Percentiles rank a stretch among this genome's conserved stretches.
These are phyloP conservation scores for Leptinotarsa tumamoca DNA, from an alignment of 2,888 invertebrate species.

Conservation along the genomic window DNA sequence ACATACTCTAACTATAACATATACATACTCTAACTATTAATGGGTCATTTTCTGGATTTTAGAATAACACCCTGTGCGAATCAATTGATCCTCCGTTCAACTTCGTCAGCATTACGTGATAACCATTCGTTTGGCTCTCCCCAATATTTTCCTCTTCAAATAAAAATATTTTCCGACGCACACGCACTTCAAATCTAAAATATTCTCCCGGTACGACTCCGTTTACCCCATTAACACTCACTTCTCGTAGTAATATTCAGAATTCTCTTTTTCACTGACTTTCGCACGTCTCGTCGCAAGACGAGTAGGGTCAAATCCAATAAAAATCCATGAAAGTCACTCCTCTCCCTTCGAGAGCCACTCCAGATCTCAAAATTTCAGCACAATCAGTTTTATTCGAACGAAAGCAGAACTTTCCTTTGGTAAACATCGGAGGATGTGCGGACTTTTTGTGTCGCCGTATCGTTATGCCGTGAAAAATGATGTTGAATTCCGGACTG, in stretches of 20 bases:
- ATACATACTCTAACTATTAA: no score
- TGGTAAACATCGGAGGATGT: conserved; percentile 52
- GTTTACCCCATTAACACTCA: conserved; percentile 16
- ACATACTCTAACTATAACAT: no score
- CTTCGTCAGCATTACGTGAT: background rate
- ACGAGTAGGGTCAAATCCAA: conserved; percentile 33
- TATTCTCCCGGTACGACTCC: background rate
- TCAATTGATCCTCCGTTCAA: background rate
- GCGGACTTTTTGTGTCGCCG: conserved; percentile 55
- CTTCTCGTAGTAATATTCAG: conserved; percentile 10
- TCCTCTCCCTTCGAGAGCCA: conserved; percentile 27
- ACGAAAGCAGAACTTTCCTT: conserved; percentile 49
- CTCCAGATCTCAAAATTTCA: conserved; percentile 25
- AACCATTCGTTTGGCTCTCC: background rate
- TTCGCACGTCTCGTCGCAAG: conserved; percentile 18
- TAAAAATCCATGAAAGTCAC: conserved; percentile 36
- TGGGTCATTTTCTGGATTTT: no score
- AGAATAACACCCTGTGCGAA: no score
- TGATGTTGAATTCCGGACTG: conserved; percentile 61
- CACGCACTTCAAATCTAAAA: conserved; percentile 9
- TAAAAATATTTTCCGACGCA: conserved; percentile 1
- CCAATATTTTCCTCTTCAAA: background rate
- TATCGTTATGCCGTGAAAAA: conserved; percentile 62
- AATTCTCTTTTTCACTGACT: conserved; percentile 16
- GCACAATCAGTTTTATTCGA: conserved; percentile 43